These are phyloP conservation scores for Oxyura jamaicensis DNA, from an alignment of 2,113 vertebrate genomes.

Conservation along the genomic window DNA sequence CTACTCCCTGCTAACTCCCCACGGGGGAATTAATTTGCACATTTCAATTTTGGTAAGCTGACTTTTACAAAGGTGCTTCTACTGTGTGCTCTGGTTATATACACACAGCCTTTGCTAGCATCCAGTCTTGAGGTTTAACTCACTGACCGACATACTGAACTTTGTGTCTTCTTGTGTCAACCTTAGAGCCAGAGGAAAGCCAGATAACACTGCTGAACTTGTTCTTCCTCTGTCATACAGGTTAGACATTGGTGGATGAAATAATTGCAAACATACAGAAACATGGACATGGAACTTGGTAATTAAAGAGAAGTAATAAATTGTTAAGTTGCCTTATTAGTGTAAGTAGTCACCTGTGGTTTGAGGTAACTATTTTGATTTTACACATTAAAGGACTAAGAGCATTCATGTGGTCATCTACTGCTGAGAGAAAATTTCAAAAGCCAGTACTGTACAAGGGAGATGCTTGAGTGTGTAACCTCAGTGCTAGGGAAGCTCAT, in stretches of 20 bases:
- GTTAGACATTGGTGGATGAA: background rate
- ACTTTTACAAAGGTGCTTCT: background rate
- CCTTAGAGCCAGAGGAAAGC: background rate
- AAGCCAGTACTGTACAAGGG: background rate
- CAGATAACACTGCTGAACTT: background rate
- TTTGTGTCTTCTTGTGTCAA: background rate
- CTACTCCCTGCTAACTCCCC: background rate
- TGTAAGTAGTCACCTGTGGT: background rate
- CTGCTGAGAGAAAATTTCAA: background rate
- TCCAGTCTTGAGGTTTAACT: background rate
- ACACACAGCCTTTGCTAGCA: background rate
- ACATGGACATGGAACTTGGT: accelerated
- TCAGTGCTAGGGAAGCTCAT: background rate
- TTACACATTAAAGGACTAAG: background rate
- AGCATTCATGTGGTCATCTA: background rate
- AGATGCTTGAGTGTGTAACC: background rate
- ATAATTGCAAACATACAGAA: background rate
- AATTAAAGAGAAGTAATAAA: background rate
- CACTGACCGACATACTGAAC: background rate
- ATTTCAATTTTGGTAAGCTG: background rate
- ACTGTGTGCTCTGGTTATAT: background rate
- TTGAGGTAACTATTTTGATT: background rate
- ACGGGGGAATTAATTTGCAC: background rate
- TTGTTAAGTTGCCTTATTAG: background rate
- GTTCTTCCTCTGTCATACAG: background rate